phyloP scores from a whole-genome alignment of 2,888 invertebrate species.

The Strigamia maritima region DNA sequence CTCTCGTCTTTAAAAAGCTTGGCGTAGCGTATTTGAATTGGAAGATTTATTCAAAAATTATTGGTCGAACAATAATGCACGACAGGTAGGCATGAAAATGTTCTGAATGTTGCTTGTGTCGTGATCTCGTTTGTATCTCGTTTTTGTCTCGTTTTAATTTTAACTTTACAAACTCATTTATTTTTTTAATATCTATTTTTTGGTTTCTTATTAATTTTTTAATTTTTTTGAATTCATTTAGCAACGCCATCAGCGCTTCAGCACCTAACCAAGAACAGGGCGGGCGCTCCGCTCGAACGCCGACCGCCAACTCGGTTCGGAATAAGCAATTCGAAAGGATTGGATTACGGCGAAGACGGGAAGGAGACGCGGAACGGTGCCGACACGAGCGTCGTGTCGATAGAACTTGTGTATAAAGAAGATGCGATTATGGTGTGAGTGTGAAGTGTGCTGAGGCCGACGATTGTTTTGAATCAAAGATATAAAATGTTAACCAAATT shows the following conservation, averaged over 20 bases:
- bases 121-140: not conserved
- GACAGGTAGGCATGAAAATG: conserved; percentile 26
- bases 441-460: too few species aligned
- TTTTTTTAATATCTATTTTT: not conserved
- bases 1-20: conserved; percentile 6
- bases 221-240: conserved; percentile 13
- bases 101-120: not conserved
- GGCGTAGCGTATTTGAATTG: conserved; percentile 35
- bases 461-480: not conserved
- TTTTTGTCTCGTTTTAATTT: not conserved
- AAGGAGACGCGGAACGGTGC: not conserved
- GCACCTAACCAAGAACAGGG: conserved; percentile 41
- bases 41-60: conserved; percentile 36
- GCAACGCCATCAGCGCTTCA: conserved; percentile 41
- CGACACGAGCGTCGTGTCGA: conserved; percentile 41
- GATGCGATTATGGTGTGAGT: conserved; percentile 52
- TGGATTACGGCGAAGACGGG: conserved; percentile 15
- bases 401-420: conserved; percentile 49
- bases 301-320: conserved; percentile 38
- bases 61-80: conserved; percentile 30
- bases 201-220: not conserved
- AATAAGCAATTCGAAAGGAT: not conserved
- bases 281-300: conserved; percentile 37
- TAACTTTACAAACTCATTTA: not conserved
- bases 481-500: not conserved